phyloP scores from a whole-genome alignment of 2,888 invertebrate species.

The Abrostola triplasia region DNA sequence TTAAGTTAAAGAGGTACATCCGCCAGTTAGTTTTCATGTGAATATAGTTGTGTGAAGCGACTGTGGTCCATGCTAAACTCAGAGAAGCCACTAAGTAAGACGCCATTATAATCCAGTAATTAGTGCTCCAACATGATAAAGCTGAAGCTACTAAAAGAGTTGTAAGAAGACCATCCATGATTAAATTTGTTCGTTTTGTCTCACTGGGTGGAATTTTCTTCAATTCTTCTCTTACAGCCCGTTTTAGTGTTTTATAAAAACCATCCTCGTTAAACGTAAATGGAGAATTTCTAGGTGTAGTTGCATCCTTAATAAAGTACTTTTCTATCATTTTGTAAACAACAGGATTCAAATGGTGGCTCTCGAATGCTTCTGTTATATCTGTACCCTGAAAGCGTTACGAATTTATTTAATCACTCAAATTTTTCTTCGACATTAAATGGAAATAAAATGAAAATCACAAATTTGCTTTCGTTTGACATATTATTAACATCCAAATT shows the following conservation, averaged over 20 bases:
- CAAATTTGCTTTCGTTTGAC: conserved; percentile 20
- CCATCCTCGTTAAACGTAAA: conserved; percentile 92
- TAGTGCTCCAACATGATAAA: conserved; percentile 66
- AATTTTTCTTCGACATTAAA: not conserved
- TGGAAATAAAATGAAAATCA: conserved; percentile 20
- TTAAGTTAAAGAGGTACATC: conserved; percentile 93
- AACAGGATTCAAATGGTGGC: conserved; percentile 85
- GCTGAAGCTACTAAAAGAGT: conserved; percentile 74
- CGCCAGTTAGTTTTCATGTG: conserved; percentile 93
- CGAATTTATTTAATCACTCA: not conserved
- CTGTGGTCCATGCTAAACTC: conserved; percentile 88
- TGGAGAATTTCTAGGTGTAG: conserved; percentile 90
- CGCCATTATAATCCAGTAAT: conserved; percentile 66
- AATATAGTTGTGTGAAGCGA: conserved; percentile 93
- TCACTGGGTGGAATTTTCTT: conserved; percentile 81
- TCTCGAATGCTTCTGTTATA: conserved; percentile 90
- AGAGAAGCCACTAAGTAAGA: conserved; percentile 76
- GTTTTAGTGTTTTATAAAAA: conserved; percentile 92
- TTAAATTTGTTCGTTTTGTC: conserved; percentile 61
- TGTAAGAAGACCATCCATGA: conserved; percentile 76
- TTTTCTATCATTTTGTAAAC: conserved; percentile 90
- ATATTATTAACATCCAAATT: conserved; percentile 29
- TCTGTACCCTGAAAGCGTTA: conserved; percentile 86
- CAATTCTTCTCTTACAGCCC: conserved; percentile 85
- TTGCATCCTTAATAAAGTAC: conserved; percentile 90